These are phyloP conservation scores for Petrolisthes cinctipes DNA, from an alignment of 2,888 invertebrate species.

Conservation along the genomic window DNA sequence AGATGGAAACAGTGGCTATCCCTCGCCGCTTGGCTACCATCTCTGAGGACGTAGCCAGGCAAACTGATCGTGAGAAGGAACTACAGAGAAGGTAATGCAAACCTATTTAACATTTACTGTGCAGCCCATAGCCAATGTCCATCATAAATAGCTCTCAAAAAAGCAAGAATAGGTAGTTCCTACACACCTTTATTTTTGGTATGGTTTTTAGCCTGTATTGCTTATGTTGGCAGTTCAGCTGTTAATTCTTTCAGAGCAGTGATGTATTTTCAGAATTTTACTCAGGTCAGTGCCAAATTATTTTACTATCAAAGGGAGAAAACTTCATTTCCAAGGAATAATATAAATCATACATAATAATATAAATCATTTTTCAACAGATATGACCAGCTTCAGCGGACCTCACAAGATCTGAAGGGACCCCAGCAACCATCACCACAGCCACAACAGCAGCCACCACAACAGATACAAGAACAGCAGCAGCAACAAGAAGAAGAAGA, in stretches of 20 bases:
- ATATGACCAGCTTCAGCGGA: slow-evolving; percentile 18
- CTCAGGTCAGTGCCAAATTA: background rate
- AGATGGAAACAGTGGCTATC: slow-evolving; percentile 90
- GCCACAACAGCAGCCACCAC: background rate
- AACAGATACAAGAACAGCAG: background rate
- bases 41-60: slow-evolving; percentile 91
- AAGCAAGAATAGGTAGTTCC: background rate
- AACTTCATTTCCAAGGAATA: background rate
- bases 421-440: background rate
- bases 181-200: background rate
- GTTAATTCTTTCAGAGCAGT: too few relatives aligned
- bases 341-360: background rate
- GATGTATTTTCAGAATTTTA: too few relatives aligned
- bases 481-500: background rate
- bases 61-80: slow-evolving; percentile 89
- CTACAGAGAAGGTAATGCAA: slow-evolving; percentile 84
- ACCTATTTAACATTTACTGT: background rate
- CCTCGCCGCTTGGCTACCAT: slow-evolving; percentile 90
- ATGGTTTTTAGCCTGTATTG: background rate
- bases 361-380: background rate
- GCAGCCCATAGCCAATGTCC: too few relatives aligned
- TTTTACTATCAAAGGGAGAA: background rate
- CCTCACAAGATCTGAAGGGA: slow-evolving; percentile 13
- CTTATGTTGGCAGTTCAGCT: background rate
- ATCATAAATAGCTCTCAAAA: too few relatives aligned